A percentile compares a stretch with the other conserved stretches of the same genome.
Conservation (phyloP, 2,797 vertebrate species). For the Thaleichthys pacificus region DNA sequence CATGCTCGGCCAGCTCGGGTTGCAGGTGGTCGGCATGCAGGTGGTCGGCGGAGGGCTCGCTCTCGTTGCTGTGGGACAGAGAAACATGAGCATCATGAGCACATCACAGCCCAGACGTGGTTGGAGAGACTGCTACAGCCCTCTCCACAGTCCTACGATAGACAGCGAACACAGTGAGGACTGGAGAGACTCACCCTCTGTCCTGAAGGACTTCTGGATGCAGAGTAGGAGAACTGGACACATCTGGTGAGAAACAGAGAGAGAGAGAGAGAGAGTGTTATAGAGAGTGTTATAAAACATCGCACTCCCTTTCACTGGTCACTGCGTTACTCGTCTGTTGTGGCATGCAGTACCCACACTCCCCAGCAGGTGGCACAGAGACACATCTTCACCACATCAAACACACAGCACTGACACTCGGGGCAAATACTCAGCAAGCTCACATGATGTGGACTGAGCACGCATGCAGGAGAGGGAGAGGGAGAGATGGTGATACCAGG, state of each 20-base stretch:
- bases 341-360: slow-evolving; percentile 46
- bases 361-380: slow-evolving; percentile 64
- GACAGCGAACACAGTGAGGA: neutral
- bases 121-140: neutral
- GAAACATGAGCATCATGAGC: neutral
- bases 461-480: slow-evolving; percentile 38
- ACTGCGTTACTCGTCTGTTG: neutral
- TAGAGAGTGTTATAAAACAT: neutral
- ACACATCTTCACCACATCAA: neutral
- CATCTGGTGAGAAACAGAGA: slow-evolving; percentile 72
- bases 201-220: slow-evolving; percentile 78
- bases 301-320: neutral
- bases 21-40: slow-evolving; percentile 65
- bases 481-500: neutral
- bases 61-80: slow-evolving; percentile 68
- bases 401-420: neutral
- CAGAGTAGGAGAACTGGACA: slow-evolving; percentile 79
- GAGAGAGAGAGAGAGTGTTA: neutral
- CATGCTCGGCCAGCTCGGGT: slow-evolving; percentile 72
- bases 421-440: neutral
- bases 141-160: neutral
- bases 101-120: neutral
- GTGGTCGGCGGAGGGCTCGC: slow-evolving; percentile 70
- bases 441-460: slow-evolving; percentile 17
- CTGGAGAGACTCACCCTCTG: slow-evolving; percentile 74